phyloP scores from a whole-genome alignment of 2,113 vertebrate genomes.

The Lichenostomus cassidix region DNA sequence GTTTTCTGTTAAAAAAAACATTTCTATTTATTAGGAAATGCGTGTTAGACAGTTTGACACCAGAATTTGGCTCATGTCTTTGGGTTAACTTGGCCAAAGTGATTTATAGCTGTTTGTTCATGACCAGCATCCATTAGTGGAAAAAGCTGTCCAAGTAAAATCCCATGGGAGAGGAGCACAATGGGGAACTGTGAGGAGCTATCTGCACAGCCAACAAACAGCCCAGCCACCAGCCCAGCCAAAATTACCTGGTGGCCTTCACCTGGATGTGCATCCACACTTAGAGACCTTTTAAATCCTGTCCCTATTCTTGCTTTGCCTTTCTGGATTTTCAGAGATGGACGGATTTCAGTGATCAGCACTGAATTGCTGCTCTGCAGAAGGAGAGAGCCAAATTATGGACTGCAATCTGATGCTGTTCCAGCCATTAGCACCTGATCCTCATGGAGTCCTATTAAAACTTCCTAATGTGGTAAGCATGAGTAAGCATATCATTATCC shows the following conservation, averaged over 20 bases:
- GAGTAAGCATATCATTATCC: slow-evolving; percentile 58
- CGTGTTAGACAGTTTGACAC: background rate
- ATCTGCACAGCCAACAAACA: background rate
- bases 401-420: background rate
- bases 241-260: background rate
- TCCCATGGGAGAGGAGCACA: background rate
- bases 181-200: background rate
- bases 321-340: background rate
- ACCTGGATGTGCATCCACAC: background rate
- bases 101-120: slow-evolving; percentile 47
- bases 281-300: background rate
- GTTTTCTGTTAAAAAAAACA: background rate
- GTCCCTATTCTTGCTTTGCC: background rate
- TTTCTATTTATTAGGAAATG: slow-evolving; percentile 39
- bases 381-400: background rate
- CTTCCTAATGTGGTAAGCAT: slow-evolving; percentile 46
- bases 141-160: background rate
- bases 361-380: background rate
- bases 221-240: background rate
- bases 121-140: slow-evolving; percentile 47
- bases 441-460: slow-evolving; percentile 3
- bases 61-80: slow-evolving; percentile 26
- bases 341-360: background rate
- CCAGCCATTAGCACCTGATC: slow-evolving; percentile 35
- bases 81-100: slow-evolving; percentile 34